These are phyloP conservation scores for Nibea coibor DNA, from an alignment of 2,113 vertebrate genomes.

Conservation along the genomic window DNA sequence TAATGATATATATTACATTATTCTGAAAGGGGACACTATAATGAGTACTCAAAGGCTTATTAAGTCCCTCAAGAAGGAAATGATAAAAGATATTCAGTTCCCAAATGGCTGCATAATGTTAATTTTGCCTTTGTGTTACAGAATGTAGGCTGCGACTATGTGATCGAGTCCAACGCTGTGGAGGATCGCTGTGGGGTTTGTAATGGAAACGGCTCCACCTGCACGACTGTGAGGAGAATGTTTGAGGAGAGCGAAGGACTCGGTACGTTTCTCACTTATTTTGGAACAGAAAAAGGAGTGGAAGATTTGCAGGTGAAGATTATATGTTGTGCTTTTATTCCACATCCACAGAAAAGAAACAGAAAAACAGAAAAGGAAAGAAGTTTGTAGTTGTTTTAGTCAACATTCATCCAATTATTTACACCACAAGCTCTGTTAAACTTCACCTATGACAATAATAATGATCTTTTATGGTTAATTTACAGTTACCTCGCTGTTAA, in stretches of 20 bases:
- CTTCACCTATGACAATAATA: too few species aligned
- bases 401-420: too few species aligned
- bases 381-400: too few species aligned
- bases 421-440: too few species aligned
- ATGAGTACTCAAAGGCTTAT: background rate
- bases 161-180: conserved; percentile 89
- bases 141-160: conserved; percentile 94
- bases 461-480: too few species aligned
- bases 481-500: too few species aligned
- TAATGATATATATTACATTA: background rate
- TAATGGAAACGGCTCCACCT: conserved; percentile 91
- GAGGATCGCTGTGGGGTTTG: conserved; percentile 97
- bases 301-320: too few species aligned
- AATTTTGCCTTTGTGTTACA: conserved; percentile 70
- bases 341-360: too few species aligned
- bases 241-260: conserved; percentile 91
- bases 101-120: background rate
- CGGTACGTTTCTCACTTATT: conserved; percentile 80
- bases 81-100: background rate
- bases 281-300: too few species aligned
- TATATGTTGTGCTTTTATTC: too few species aligned
- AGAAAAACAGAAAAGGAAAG: too few species aligned
- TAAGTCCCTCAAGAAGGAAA: background rate
- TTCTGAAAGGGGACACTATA: background rate
- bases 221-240: conserved; percentile 89